Base-by-base conservation (phyloP, 2,797 vertebrate genomes). In the Malurus splendens region DNA sequence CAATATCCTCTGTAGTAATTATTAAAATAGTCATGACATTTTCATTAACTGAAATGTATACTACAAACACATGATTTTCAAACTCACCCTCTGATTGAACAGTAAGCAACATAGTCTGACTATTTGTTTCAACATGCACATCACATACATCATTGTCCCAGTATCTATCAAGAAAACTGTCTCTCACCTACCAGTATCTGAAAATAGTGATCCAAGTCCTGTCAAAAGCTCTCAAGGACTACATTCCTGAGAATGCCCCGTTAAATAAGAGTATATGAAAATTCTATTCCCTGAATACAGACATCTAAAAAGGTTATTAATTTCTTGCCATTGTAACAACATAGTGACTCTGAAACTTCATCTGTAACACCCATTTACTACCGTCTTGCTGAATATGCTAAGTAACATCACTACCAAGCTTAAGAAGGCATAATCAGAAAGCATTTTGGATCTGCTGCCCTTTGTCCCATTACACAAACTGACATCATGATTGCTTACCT, bases 401-500 rank as follows among this genome's bases (percentile, higher is more conserved):
- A 60, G 28, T 28, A 41, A 44, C 5, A 10, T 19, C 6, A 36
- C 62, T 48, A 32, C 0, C 12, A 25, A 18, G 47, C 48, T 79
- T 38, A 74, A 52, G 38, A 50, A 14, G 6, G 6, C 2, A 1
- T 24, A 19, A 55, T 2, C 2, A 2, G 38, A 76, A 86, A 61
- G 51, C 18, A 32, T 61, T 85, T 51, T 12, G 6, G 20, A 39
- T 30, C 27, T 70, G 33, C n/a, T 33, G n/a, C 19, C 17, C 39
- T 66, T 85, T 50, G 15, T 60, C 60, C 41, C 8, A 10, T 39
- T 68, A 71, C 28, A 59, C 23, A 79, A 75, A 79, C 0, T 1
- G n/a, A 24, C 13, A 62, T 15, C 3, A 6, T 8, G 36, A 75
- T 36, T 28, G 7, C 98, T 93, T 98, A 99, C 99, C 98, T 99